These are phyloP conservation scores for Melanotaenia pygmaea DNA, from an alignment of 2,797 vertebrate genomes.

Conservation along the genomic window DNA sequence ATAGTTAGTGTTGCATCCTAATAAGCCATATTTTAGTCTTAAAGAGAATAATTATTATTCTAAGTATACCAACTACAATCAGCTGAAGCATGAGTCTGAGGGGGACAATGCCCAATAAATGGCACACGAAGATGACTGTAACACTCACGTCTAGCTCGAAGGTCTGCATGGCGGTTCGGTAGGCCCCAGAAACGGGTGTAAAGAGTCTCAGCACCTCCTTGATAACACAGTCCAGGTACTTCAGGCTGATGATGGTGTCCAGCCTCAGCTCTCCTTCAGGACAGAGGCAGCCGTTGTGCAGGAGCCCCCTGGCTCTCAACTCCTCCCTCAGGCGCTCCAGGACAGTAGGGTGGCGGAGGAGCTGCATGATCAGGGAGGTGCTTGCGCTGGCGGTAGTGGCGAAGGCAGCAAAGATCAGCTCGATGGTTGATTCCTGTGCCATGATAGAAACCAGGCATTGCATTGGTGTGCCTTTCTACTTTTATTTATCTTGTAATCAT, in stretches of 20 bases:
- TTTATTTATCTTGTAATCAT: neutral
- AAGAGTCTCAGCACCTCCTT: constrained; percentile 97
- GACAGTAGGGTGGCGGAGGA: constrained; percentile 91
- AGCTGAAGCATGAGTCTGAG: neutral
- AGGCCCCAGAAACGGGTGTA: constrained; percentile 94
- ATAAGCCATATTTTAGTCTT: neutral
- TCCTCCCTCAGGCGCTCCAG: constrained; percentile 94
- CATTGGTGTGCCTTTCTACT: neutral
- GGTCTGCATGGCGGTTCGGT: constrained; percentile 96
- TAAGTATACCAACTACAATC: neutral
- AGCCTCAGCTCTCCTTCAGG: constrained; percentile 88
- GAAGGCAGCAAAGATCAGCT: constrained; percentile 95
- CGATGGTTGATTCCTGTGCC: constrained; percentile 87
- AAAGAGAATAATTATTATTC: neutral
- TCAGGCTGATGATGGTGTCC: constrained; percentile 88
- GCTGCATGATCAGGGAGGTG: constrained; percentile 97
- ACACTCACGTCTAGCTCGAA: constrained; percentile 95
- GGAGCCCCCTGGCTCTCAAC: constrained; percentile 88
- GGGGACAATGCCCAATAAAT: neutral
- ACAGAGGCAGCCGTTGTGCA: constrained; percentile 92
- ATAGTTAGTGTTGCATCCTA: neutral
- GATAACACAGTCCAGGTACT: constrained; percentile 97
- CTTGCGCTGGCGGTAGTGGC: constrained; percentile 96
- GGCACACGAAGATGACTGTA: neutral
- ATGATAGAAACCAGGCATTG: rapidly evolving